A percentile compares a stretch with the other conserved stretches of the same genome.
Conservation (phyloP, 2,888 invertebrate species). For the Odontomyia ornata region DNA sequence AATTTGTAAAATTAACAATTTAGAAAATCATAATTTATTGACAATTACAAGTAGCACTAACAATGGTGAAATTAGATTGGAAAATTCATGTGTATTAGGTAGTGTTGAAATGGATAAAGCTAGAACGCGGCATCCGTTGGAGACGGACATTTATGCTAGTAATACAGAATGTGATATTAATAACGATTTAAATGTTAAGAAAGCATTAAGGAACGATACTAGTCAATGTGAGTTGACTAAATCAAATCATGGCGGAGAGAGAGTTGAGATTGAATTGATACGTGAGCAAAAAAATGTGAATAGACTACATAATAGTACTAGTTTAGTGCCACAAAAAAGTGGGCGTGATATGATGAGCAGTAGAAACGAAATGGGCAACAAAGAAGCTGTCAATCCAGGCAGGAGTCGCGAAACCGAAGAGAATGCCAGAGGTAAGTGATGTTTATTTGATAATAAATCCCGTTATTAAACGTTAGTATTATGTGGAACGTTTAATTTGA, state of each 20-base stretch:
- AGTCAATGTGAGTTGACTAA: constrained; percentile 40
- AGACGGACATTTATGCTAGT: background rate
- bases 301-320: constrained; percentile 7
- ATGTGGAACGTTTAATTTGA: too few relatives aligned
- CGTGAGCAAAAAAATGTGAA: background rate
- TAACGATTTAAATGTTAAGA: constrained; percentile 41
- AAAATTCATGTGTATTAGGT: background rate
- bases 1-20: constrained; percentile 46
- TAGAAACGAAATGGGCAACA: constrained; percentile 36
- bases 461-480: too few relatives aligned
- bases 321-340: constrained; percentile 16
- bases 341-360: constrained; percentile 8
- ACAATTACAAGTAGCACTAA: background rate
- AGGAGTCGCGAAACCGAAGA: constrained; percentile 45
- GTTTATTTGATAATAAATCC: too few relatives aligned
- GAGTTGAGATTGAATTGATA: constrained; percentile 31
- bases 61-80: background rate
- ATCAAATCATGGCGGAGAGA: constrained; percentile 12
- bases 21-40: constrained; percentile 24
- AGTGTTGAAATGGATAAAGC: background rate
- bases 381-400: constrained; percentile 37
- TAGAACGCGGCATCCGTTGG: background rate
- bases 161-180: constrained; percentile 43
- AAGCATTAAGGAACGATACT: constrained; percentile 38
- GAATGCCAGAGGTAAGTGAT: too few relatives aligned